A percentile compares a stretch with the other conserved stretches of the same genome.
Conservation (phyloP, 92 coral and sea anemone species). For the Epizoanthus stellaris region DNA sequence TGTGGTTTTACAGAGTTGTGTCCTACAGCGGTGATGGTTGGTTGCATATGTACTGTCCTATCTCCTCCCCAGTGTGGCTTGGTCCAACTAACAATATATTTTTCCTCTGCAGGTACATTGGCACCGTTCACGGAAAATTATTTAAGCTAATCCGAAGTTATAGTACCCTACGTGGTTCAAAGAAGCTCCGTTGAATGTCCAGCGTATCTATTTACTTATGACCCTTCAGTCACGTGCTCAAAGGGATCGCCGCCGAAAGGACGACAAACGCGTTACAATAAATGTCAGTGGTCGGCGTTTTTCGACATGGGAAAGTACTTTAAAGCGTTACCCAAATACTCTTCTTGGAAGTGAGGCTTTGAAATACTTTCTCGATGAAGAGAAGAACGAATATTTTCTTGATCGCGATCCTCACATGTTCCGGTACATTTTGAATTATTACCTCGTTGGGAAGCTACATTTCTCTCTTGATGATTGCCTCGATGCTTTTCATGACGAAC, state of each 20-base stretch:
- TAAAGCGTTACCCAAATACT: constrained; percentile 91
- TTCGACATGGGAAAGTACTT: constrained; percentile 92
- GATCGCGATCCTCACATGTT: constrained; percentile 97
- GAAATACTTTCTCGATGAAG: constrained; percentile 79
- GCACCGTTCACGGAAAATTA: no score
- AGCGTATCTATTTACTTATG: background rate
- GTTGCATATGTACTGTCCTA: no score
- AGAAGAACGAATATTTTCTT: constrained; percentile 86
- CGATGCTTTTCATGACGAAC: constrained; percentile 84
- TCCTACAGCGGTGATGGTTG: no score
- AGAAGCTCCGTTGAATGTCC: no score
- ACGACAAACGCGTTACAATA: constrained; percentile 68
- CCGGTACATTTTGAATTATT: constrained; percentile 89
- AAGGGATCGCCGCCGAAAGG: constrained; percentile 37
- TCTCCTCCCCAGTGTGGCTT: no score
- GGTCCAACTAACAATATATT: no score
- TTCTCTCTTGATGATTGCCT: constrained; percentile 86
- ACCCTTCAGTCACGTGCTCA: background rate
- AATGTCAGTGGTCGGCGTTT: constrained; percentile 94
- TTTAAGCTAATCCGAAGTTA: no score
- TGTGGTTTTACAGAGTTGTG: no score
- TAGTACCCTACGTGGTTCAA: no score
- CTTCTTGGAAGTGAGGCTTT: constrained; percentile 90
- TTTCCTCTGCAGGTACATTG: no score
- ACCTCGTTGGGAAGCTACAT: constrained; percentile 91